A percentile compares a stretch with the other conserved stretches of the same genome.
Evolutionary conservation across 2,797 vertebrate species (phyloP).

Genomic region (Myotis pilosus): DNA sequence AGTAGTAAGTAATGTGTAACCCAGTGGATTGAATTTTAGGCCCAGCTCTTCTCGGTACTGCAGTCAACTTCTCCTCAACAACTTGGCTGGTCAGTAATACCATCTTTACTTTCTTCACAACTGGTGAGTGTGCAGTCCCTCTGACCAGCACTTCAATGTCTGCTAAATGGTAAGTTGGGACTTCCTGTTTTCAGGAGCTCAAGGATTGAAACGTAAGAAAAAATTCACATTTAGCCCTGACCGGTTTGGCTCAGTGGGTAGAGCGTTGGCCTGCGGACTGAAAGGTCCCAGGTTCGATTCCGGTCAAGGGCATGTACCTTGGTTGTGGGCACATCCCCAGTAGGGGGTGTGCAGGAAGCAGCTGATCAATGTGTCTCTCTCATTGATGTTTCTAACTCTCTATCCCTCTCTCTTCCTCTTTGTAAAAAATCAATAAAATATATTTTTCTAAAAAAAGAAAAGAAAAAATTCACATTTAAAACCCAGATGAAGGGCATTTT

Average conservation of each 20-base stretch:
- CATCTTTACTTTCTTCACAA: conserved; percentile 86
- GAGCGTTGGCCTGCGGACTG: too few species aligned
- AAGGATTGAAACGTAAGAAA: neutral
- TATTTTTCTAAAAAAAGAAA: neutral
- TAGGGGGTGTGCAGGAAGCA: too few species aligned
- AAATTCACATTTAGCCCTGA: neutral
- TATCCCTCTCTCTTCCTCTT: too few species aligned
- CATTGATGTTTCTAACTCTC: too few species aligned
- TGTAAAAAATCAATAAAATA: too few species aligned
- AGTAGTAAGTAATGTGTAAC: neutral
- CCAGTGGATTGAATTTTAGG: conserved; percentile 74
- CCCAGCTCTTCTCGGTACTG: conserved; percentile 89
- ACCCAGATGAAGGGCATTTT: neutral
- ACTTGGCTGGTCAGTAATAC: conserved; percentile 83
- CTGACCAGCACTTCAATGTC: neutral
- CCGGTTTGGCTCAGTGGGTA: too few species aligned
- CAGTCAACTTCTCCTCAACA: conserved; percentile 88
- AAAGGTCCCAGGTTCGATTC: too few species aligned
- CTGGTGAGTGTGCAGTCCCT: conserved; percentile 78
- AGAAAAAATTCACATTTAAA: neutral
- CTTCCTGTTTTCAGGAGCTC: neutral
- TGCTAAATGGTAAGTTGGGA: neutral
- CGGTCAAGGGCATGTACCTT: too few species aligned
- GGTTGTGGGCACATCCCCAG: too few species aligned
- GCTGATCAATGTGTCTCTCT: too few species aligned